phyloP scores from a whole-genome alignment of 2,113 vertebrate genomes.

The Chelonoidis abingdonii region DNA sequence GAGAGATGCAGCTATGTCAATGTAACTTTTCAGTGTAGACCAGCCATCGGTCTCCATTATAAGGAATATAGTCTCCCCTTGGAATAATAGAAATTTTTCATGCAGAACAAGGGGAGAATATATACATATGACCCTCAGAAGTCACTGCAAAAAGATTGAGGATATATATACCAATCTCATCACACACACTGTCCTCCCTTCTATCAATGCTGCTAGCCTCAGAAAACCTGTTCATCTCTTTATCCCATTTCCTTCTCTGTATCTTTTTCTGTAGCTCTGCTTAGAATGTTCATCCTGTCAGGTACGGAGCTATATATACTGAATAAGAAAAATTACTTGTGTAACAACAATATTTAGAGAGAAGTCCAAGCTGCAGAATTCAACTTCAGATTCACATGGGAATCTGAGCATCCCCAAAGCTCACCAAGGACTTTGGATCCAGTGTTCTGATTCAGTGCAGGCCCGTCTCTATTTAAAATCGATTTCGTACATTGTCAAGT shows the following conservation, averaged over 20 bases:
- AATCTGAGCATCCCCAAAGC: too few species aligned
- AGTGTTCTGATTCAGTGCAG: too few species aligned
- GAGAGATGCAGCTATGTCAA: too few species aligned
- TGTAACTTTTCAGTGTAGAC: too few species aligned
- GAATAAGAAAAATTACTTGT: background rate
- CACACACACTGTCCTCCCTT: too few species aligned
- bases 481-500: too few species aligned
- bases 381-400: background rate
- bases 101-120: background rate
- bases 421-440: too few species aligned
- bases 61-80: background rate
- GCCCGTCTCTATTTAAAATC: too few species aligned
- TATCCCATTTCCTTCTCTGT: background rate
- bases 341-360: background rate
- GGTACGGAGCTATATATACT: background rate
- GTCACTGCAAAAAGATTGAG: rapidly evolving
- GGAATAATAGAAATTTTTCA: background rate
- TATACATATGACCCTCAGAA: background rate
- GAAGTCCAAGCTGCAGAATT: background rate
- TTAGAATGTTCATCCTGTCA: background rate
- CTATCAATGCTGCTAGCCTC: too few species aligned
- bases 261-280: background rate
- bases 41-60: background rate
- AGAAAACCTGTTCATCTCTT: background rate
- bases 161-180: background rate